phyloP scores from a whole-genome alignment of 2,113 vertebrate species.

The Spea bombifrons region DNA sequence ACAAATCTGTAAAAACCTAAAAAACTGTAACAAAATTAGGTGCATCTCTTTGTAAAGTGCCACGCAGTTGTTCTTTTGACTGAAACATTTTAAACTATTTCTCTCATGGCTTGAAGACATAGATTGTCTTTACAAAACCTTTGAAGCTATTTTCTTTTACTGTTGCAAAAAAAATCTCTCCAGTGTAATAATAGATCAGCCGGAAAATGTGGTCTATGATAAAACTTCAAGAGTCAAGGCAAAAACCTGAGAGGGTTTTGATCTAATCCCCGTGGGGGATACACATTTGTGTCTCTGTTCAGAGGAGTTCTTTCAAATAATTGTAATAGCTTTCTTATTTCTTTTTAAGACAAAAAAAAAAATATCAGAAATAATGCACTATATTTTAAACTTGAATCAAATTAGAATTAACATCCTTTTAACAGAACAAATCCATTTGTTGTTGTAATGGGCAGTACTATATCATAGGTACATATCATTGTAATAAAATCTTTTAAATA shows the following conservation, averaged over 20 bases:
- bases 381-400: slow-evolving; percentile 4
- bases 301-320: slow-evolving; percentile 38
- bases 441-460: background rate
- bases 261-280: slow-evolving; percentile 42
- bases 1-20: background rate
- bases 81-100: slow-evolving; percentile 39
- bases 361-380: background rate
- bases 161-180: slow-evolving; percentile 35
- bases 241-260: slow-evolving; percentile 44
- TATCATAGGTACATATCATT: too few species aligned
- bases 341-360: slow-evolving; percentile 20
- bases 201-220: slow-evolving; percentile 43
- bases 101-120: slow-evolving; percentile 40
- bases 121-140: slow-evolving; percentile 46
- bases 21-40: slow-evolving; percentile 15
- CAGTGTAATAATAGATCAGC: slow-evolving; percentile 45
- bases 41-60: slow-evolving; percentile 17
- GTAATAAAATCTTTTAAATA: too few species aligned
- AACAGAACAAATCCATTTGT: background rate
- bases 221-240: slow-evolving; percentile 45
- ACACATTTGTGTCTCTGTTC: slow-evolving; percentile 34
- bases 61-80: slow-evolving; percentile 33
- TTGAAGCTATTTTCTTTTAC: slow-evolving; percentile 47
- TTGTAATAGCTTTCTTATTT: slow-evolving; percentile 29
- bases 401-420: background rate